Base-by-base conservation (phyloP, 1,140 invertebrate genomes). In the Macrobrachium rosenbergii region DNA sequence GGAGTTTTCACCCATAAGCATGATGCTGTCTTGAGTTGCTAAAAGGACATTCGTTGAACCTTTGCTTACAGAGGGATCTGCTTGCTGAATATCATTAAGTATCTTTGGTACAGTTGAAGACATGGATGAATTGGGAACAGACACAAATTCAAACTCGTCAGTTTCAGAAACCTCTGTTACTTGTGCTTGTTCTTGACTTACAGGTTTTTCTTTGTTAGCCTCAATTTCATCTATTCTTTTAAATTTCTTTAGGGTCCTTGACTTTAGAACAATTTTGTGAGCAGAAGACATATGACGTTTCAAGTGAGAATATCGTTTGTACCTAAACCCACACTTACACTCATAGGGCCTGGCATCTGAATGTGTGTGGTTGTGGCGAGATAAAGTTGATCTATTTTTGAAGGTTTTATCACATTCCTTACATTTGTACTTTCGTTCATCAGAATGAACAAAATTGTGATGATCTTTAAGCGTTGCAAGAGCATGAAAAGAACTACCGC, bases 401-500 rank as follows among this genome's bases (percentile, higher is more conserved):
- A 92, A 92, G 8, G 89, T 89, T 84, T 91, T 90, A 2, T 88
- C 86, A 88, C 92, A 92, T 19, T 90, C 80, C 37, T 83, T 79
- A 86, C 92, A 92, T 14, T 87, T 67, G 79, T 91, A 92, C 43
- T 90, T 82, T 59, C 91, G 69, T 14, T 89, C 89, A 59, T 92
- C 91, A 62, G 90, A 92, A 89, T 92, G 92, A 28, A 92, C 91
- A 88, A 91, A 92, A 21, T 89, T 90, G 89, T 91, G 89, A 75
- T 92, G 92, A 82, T 91, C 91, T 79, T 92, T 91, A 19, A 92
- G 90, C 2, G 91, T 92, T 80, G 91, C 91, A 75, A 91, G 91
- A 19, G 91, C 90, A 67, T 92, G 92, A 88, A 92, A 92, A 69
- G 91, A 90, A 64, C 90, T 88, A 5, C 92, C 92, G 89, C 92